Percentiles rank a stretch among this genome's conserved stretches.
Evolutionary conservation across 92 coral and sea anemone species (phyloP).

Genomic region (Bergia puertoricense): DNA sequence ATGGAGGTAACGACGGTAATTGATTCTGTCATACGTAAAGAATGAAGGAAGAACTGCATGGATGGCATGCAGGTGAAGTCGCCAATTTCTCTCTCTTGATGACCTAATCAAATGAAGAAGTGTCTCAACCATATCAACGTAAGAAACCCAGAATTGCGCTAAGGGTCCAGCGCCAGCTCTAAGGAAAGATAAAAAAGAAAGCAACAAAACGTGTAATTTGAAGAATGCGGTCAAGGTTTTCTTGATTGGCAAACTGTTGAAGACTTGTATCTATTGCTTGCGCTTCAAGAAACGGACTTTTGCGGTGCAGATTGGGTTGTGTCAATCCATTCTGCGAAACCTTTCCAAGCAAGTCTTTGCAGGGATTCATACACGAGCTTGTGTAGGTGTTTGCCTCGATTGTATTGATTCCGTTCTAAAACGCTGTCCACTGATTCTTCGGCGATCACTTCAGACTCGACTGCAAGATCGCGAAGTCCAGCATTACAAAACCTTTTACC

Average conservation of each 20-base stretch:
- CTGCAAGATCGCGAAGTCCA: conserved; percentile 45
- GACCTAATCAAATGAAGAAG: conserved; percentile 53
- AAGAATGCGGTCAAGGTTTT: not conserved
- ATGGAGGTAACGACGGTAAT: conserved; percentile 37
- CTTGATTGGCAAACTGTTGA: conserved; percentile 8
- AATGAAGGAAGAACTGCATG: conserved; percentile 54
- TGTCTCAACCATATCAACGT: conserved; percentile 54
- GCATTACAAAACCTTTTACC: conserved; percentile 44
- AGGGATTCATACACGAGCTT: conserved; percentile 45
- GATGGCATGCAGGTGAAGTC: conserved; percentile 48
- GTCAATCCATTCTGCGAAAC: conserved; percentile 20
- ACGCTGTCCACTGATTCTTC: conserved; percentile 40
- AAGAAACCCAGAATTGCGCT: conserved; percentile 57
- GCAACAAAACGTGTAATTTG: conserved; percentile 31
- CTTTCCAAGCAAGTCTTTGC: conserved; percentile 27
- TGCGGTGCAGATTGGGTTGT: conserved; percentile 7
- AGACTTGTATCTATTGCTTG: conserved; percentile 19
- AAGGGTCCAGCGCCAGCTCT: conserved; percentile 42
- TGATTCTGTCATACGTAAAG: conserved; percentile 54
- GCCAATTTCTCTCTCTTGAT: conserved; percentile 57
- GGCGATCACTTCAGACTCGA: conserved; percentile 36
- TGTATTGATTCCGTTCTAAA: conserved; percentile 30
- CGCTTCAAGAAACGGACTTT: conserved; percentile 13
- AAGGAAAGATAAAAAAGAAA: conserved; percentile 35
- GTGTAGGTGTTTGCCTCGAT: conserved; percentile 39